Conservation (phyloP, 1,140 invertebrate species). For the Maconellicoccus hirsutus region DNA sequence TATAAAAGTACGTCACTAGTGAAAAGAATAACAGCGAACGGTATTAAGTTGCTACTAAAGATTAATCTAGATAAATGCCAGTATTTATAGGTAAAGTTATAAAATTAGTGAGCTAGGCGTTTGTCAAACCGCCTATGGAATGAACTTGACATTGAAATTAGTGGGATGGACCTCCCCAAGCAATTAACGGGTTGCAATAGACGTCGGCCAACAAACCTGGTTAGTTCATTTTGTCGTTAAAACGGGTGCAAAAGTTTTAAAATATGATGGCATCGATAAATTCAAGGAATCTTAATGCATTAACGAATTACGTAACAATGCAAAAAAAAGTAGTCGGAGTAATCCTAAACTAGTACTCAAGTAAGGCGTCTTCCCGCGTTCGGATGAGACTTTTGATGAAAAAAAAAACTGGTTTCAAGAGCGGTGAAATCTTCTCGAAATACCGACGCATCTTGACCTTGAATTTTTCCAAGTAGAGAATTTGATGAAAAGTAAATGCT, state of each 20-base stretch:
- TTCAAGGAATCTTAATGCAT: slow-evolving; percentile 4
- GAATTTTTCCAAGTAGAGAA: neutral
- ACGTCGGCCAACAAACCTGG: slow-evolving; percentile 1
- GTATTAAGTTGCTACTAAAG: neutral
- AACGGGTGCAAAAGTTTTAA: slow-evolving; percentile 6
- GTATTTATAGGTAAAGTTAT: neutral
- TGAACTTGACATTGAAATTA: neutral
- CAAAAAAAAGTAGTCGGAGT: neutral
- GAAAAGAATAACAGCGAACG: neutral
- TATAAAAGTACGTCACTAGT: neutral
- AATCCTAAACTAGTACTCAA: neutral
- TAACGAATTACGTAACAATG: neutral
- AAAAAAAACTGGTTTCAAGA: neutral
- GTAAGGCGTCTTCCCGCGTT: slow-evolving; percentile 3
- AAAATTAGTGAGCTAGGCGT: neutral
- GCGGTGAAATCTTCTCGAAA: neutral
- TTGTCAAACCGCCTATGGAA: neutral
- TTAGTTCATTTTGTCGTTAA: slow-evolving; percentile 1
- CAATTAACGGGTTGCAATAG: slow-evolving; percentile 3
- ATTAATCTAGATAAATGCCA: neutral
- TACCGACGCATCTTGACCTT: neutral
- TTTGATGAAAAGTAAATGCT: neutral
- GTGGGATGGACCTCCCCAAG: neutral
- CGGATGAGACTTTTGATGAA: neutral
- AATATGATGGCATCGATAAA: neutral